Evolutionary conservation across 2,113 vertebrate genomes (phyloP), one percentile per base, ranked within the genome.

Genomic region (Neofelis nebulosa): DNA sequence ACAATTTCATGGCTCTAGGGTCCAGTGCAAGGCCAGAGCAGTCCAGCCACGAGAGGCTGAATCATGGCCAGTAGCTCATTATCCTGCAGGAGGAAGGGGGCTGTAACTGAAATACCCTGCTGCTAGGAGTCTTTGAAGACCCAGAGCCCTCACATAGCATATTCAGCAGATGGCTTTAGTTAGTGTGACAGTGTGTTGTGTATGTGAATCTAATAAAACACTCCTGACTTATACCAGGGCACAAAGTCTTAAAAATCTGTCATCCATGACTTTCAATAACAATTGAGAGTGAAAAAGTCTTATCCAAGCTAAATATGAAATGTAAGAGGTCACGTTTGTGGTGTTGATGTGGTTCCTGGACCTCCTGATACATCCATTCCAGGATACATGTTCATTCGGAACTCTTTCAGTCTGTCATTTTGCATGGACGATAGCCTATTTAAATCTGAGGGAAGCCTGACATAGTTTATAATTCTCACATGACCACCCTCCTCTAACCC

Each of bases 181-280:
- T 66, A 81, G 18, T 85, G 38, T 84, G 52, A 23, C 45, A 73
- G 82, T 25, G 15, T 45, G 29, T 76, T 89, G 23, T 85, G 3
- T 41, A 68, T 81, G 9, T 63, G 23, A 81, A 89, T 89, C 19
- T 84, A 87, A 87, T 69, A 68, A 85, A 91, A 74, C n/a, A n/a
- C 36, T 82, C 13, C n/a, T 81, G 57, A 92, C 31, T 95, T 69
- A 38, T 12, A 73, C n/a, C 4, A 79, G 69, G 61, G 16, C 50
- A 76, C 45, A 80, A 94, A 63, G 33, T 82, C 38, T 94, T 81
- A 87, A 94, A 92, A 95, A 52, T 18, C 36, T 78, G 25, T 31
- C 41, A 84, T 45, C 41, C 2, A 89, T 10, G 31, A 86, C 33
- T 97, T 52, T 74, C 27, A 88, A 63, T 86, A 71, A 68, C 29